A percentile compares a stretch with the other conserved stretches of the same genome.
phyloP scores from a whole-genome alignment of 2,797 vertebrate genomes.

The Pagetopsis macropterus region DNA sequence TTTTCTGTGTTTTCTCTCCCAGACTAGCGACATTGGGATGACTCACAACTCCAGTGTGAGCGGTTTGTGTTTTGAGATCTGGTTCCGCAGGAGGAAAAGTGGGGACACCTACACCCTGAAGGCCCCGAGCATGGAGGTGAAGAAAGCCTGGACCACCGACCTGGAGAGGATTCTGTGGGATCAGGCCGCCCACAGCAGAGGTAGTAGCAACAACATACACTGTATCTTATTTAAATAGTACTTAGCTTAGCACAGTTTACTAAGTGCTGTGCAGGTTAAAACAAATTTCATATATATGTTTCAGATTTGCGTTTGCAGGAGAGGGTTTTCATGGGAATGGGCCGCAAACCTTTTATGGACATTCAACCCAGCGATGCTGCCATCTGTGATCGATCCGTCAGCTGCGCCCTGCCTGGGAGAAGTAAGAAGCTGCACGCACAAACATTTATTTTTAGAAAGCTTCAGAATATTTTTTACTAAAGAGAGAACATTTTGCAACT shows the following conservation, averaged over 20 bases:
- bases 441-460: neutral
- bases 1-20: constrained; percentile 13
- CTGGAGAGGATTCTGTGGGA: constrained; percentile 87
- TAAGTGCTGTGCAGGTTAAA: neutral
- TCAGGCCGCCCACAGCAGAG: constrained; percentile 86
- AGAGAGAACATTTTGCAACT: no score
- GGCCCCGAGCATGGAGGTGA: constrained; percentile 79
- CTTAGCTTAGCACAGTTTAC: neutral
- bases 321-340: constrained; percentile 86
- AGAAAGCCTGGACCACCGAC: constrained; percentile 85
- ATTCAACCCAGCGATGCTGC: constrained; percentile 85
- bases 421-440: constrained; percentile 67
- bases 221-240: neutral
- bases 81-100: constrained; percentile 86
- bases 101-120: constrained; percentile 86
- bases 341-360: constrained; percentile 85
- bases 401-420: constrained; percentile 70
- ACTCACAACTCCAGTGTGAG: constrained; percentile 83
- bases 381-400: constrained; percentile 83
- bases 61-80: constrained; percentile 86
- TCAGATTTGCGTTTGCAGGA: constrained; percentile 87
- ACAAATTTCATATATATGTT: constrained; percentile 11
- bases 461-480: neutral
- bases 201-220: constrained; percentile 52
- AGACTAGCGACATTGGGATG: constrained; percentile 88